Evolutionary conservation across 2,797 vertebrate species (phyloP).

Genomic region (Prunella strophiata): DNA sequence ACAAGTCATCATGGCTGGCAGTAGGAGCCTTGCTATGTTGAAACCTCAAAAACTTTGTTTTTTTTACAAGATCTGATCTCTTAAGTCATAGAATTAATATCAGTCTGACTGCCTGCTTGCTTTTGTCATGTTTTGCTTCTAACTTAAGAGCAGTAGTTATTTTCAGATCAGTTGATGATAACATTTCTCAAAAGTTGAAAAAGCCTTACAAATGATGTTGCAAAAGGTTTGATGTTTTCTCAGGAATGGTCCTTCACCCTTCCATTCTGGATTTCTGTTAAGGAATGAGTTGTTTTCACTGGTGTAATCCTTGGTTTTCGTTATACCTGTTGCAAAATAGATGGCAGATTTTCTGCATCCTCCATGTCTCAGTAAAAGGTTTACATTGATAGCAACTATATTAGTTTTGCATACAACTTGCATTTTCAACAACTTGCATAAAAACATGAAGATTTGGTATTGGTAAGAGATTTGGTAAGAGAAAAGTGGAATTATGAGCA

Average conservation of each 20-base stretch:
- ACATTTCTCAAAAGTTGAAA: not conserved
- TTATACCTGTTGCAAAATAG: not conserved
- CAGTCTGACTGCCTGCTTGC: not conserved
- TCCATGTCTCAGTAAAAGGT: not conserved
- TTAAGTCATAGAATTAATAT: not conserved
- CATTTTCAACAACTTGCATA: not conserved
- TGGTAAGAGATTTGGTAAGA: not conserved
- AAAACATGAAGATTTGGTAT: not conserved
- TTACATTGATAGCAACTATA: not conserved
- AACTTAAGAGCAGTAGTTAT: not conserved
- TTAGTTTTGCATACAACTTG: not conserved
- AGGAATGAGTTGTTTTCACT: not conserved
- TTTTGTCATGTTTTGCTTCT: not conserved
- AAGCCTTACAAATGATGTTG: not conserved
- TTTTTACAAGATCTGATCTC: not conserved
- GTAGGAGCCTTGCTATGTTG: not conserved
- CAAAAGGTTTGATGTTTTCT: not conserved
- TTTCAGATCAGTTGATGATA: not conserved
- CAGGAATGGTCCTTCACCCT: not conserved
- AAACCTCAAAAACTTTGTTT: not conserved
- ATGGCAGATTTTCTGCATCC: not conserved
- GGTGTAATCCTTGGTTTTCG: not conserved
- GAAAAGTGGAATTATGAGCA: not conserved
- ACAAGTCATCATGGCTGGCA: not conserved
- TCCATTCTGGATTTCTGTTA: not conserved